Conservation (phyloP, 1,140 invertebrate genomes). For the Apocrypta bakeri region DNA sequence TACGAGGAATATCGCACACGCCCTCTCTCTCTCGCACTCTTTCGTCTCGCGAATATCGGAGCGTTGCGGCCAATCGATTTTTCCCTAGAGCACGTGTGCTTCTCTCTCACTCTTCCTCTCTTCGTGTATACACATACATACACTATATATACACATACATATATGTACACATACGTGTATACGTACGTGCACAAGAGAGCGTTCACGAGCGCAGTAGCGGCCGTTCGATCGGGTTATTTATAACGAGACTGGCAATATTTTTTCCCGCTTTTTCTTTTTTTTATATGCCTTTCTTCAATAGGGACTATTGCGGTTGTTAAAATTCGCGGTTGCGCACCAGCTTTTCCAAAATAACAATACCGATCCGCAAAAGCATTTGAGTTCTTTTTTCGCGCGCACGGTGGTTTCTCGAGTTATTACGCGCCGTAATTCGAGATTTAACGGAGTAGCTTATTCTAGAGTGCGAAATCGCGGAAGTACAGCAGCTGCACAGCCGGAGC, state of each 20-base stretch:
- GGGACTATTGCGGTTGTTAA: background rate
- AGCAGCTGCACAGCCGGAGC: background rate
- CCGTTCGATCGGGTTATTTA: constrained; percentile 38
- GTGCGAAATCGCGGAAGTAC: background rate
- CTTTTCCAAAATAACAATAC: no score
- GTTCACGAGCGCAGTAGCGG: background rate
- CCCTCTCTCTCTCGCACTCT: background rate
- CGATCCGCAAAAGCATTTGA: no score
- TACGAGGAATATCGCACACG: constrained; percentile 19
- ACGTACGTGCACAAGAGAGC: background rate
- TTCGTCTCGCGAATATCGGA: background rate
- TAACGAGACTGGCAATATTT: constrained; percentile 30
- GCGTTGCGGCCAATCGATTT: constrained; percentile 24
- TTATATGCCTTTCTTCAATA: background rate
- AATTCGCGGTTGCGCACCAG: background rate
- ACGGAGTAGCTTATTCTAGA: background rate
- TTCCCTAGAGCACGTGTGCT: background rate
- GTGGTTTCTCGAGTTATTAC: background rate
- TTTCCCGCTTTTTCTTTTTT: background rate
- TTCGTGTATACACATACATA: background rate
- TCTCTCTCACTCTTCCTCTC: background rate
- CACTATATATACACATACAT: background rate
- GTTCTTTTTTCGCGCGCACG: background rate
- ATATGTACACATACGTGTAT: background rate
- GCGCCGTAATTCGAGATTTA: background rate